Conservation (phyloP, 1,140 invertebrate species). For the Brachionus manjavacas region DNA sequence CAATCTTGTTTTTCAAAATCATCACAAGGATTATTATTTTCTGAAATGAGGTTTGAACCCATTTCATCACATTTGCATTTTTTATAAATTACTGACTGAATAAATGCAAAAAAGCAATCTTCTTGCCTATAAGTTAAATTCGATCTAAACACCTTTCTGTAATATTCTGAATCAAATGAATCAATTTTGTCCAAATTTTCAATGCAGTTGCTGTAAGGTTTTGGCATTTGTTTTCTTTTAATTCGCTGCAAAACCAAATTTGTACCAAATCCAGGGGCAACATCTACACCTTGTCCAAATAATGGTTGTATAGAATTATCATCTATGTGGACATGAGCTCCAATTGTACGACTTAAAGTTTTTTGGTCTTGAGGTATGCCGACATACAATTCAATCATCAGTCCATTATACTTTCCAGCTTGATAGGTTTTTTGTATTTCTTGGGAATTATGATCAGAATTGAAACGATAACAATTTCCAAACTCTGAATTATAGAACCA, state of each 20-base stretch:
- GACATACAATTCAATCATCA: slow-evolving; percentile 14
- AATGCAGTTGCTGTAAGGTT: neutral
- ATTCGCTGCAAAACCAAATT: neutral
- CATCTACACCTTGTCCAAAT: neutral
- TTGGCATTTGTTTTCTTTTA: neutral
- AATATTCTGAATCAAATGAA: neutral
- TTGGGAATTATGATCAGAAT: neutral
- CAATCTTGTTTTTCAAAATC: neutral
- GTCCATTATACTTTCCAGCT: slow-evolving; percentile 7
- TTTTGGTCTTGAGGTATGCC: neutral
- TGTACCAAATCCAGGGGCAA: neutral
- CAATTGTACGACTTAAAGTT: neutral
- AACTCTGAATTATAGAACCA: neutral
- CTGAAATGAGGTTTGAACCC: neutral
- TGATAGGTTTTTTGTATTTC: neutral
- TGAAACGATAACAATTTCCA: slow-evolving; percentile 29
- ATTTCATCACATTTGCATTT: neutral
- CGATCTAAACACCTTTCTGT: neutral
- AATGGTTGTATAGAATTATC: neutral
- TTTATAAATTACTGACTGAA: neutral
- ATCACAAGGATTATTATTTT: neutral
- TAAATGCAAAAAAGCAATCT: neutral
- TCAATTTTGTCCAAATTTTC: neutral
- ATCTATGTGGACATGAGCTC: neutral
- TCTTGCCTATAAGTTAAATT: neutral